Conservation (phyloP, 2,113 vertebrate species). For the Galemys pyrenaicus region DNA sequence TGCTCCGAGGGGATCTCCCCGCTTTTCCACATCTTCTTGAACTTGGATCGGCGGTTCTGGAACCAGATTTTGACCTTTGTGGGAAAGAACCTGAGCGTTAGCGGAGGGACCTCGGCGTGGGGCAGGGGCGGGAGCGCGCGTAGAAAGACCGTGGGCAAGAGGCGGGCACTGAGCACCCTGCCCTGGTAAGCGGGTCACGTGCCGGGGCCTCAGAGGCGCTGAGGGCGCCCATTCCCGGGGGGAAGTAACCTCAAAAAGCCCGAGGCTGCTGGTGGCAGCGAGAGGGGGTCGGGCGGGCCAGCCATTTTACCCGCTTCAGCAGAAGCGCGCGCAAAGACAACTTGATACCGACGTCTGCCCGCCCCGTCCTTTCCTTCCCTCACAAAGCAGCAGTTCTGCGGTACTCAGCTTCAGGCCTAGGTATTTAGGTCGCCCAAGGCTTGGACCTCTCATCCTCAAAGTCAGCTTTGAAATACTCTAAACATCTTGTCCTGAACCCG, state of each 20-base stretch:
- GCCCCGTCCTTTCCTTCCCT: background rate
- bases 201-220: background rate
- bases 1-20: constrained; percentile 95
- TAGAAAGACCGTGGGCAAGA: background rate
- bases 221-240: background rate
- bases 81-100: constrained; percentile 69
- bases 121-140: background rate
- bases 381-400: background rate
- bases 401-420: background rate
- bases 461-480: background rate
- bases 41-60: constrained; percentile 96
- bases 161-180: background rate
- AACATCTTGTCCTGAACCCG: background rate
- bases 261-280: background rate
- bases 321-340: background rate
- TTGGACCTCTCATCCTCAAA: background rate
- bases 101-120: background rate
- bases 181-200: background rate
- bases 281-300: background rate
- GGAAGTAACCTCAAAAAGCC: background rate
- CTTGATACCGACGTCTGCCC: background rate
- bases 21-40: constrained; percentile 99
- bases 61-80: constrained; percentile 97
- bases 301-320: background rate
- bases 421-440: background rate